Evolutionary conservation across 2,113 vertebrate genomes (phyloP).

Genomic region (Notechis scutatus): DNA sequence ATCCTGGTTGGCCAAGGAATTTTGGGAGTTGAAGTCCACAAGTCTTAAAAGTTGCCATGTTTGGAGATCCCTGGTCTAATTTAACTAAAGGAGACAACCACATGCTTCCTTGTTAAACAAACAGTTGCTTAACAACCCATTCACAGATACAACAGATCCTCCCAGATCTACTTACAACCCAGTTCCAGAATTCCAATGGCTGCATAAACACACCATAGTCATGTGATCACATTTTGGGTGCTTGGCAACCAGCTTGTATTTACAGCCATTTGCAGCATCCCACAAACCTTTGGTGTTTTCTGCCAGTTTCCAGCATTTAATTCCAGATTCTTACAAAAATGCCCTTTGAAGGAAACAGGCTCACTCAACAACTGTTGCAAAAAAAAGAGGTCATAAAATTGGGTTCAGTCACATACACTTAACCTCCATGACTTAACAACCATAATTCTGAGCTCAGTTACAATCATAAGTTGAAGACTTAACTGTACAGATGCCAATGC

Average conservation of each 20-base stretch:
- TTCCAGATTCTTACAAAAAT: background rate
- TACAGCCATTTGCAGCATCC: background rate
- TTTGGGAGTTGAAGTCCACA: background rate
- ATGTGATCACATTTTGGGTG: background rate
- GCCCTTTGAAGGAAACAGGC: background rate
- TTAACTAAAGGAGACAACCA: background rate
- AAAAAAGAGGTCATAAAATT: background rate
- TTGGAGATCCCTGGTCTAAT: background rate
- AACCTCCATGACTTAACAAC: background rate
- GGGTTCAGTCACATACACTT: background rate
- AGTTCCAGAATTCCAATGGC: background rate
- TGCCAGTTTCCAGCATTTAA: background rate
- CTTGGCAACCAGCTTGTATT: background rate
- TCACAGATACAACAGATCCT: background rate
- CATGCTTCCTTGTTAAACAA: background rate
- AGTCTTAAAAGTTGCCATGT: background rate
- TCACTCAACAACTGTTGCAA: background rate
- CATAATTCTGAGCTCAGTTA: background rate
- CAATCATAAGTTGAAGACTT: background rate
- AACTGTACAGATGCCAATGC: background rate
- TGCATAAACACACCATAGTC: background rate
- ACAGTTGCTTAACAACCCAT: background rate
- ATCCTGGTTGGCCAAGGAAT: background rate
- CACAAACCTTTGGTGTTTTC: background rate
- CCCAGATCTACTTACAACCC: background rate